Conservation (phyloP, 2,113 vertebrate genomes). For the Corythornis cristatus region DNA sequence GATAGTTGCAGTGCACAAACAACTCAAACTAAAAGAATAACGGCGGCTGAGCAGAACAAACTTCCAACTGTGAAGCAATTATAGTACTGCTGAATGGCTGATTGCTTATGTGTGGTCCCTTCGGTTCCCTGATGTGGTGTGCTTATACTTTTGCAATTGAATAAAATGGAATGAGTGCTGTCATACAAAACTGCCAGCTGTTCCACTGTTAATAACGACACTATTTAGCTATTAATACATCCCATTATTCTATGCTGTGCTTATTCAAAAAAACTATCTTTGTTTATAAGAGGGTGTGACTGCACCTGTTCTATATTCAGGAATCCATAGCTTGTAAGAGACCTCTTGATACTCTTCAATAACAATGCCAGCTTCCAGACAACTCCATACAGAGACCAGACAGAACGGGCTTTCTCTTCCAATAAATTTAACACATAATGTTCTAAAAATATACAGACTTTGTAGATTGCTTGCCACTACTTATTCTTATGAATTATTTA, state of each 20-base stretch:
- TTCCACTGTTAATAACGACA: slow-evolving; percentile 77
- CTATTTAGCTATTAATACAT: slow-evolving; percentile 75
- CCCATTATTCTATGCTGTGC: slow-evolving; percentile 64
- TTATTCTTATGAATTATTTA: background rate
- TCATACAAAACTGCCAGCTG: slow-evolving; percentile 76
- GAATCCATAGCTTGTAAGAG: background rate
- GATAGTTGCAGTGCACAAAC: slow-evolving; percentile 57
- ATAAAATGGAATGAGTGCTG: slow-evolving; percentile 77
- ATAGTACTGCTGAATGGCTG: slow-evolving; percentile 64
- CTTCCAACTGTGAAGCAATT: slow-evolving; percentile 80
- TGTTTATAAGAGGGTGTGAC: slow-evolving; percentile 52
- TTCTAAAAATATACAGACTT: background rate
- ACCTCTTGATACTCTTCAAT: background rate
- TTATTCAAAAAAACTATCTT: slow-evolving; percentile 51
- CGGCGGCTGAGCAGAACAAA: slow-evolving; percentile 69
- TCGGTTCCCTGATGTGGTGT: slow-evolving; percentile 60
- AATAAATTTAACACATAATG: background rate
- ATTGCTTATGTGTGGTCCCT: slow-evolving; percentile 73
- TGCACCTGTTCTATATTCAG: slow-evolving; percentile 70
- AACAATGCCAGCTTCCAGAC: background rate
- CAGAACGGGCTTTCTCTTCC: background rate
- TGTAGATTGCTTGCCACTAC: background rate
- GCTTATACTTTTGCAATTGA: slow-evolving; percentile 71
- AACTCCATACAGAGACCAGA: background rate
- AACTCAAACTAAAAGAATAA: slow-evolving; percentile 71